These are phyloP conservation scores for Yponomeuta cagnagella DNA, from an alignment of 2,888 invertebrate genomes.

Conservation along the genomic window DNA sequence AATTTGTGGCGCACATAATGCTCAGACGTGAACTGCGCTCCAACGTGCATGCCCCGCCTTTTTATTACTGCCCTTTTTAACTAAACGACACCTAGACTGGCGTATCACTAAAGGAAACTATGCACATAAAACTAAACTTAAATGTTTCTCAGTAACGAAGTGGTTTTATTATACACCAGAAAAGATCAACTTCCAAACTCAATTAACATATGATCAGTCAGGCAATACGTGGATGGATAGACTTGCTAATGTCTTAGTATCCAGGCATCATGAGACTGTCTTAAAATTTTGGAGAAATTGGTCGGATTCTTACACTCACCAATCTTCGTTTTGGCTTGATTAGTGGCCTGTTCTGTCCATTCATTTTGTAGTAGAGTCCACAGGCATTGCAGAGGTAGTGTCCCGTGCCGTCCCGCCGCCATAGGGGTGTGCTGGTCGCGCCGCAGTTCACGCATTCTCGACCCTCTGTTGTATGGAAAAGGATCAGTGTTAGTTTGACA, in stretches of 20 bases:
- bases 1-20: conserved; percentile 67
- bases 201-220: not conserved
- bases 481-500: conserved; percentile 10
- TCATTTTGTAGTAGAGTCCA: conserved; percentile 99
- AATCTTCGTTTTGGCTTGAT: conserved; percentile 99
- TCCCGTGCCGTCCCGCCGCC: conserved; percentile 98
- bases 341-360: conserved; percentile 98
- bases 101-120: not conserved
- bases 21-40: conserved; percentile 55
- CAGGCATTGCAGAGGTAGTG: conserved; percentile 99
- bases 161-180: not conserved
- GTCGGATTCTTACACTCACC: conserved; percentile 88
- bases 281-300: conserved; percentile 37
- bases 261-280: not conserved
- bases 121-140: conserved; percentile 11
- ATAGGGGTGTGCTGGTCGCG: conserved; percentile 97
- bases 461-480: conserved; percentile 80
- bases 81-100: conserved; percentile 69
- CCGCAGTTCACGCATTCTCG: conserved; percentile 99
- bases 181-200: not conserved
- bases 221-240: not conserved
- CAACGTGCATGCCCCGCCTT: conserved; percentile 67
- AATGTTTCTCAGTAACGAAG: conserved; percentile 1
- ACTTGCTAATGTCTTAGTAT: not conserved
- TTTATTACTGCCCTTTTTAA: conserved; percentile 72